Evolutionary conservation across 2,113 vertebrate genomes (phyloP).

Genomic region (Paradisaea rubra): DNA sequence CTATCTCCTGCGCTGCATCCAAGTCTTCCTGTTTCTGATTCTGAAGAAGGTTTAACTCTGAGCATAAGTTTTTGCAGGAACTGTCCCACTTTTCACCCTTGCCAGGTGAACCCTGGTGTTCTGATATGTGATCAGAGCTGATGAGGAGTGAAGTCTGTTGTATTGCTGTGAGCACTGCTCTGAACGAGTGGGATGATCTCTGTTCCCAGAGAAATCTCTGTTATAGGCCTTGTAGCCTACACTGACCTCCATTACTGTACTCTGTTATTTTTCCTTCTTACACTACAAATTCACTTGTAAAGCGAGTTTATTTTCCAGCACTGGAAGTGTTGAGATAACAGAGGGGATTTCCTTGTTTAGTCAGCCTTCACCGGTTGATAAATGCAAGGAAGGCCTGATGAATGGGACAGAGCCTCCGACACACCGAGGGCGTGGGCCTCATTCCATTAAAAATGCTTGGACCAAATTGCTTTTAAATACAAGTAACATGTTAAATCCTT

Average conservation of each 20-base stretch:
- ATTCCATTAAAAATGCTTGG: not conserved
- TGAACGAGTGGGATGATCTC: not conserved
- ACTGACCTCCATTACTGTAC: not conserved
- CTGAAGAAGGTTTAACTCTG: not conserved
- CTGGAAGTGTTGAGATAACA: slow-evolving; percentile 38
- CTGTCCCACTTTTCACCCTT: not conserved
- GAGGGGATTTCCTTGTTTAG: slow-evolving; percentile 52
- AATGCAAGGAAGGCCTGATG: not conserved
- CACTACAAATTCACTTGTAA: not conserved
- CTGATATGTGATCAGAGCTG: not conserved
- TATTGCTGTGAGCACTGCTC: not conserved
- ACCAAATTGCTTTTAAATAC: not conserved
- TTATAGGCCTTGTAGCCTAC: not conserved
- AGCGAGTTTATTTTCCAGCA: slow-evolving; percentile 22
- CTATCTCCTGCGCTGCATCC: not conserved
- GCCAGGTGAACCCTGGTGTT: not conserved
- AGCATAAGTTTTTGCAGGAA: not conserved
- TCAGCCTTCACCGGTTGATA: slow-evolving; percentile 3
- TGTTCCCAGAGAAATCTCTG: not conserved
- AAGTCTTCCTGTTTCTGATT: not conserved
- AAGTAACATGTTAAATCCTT: not conserved
- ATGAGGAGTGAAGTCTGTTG: not conserved
- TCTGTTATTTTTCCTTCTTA: not conserved
- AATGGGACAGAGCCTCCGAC: not conserved
- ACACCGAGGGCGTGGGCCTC: not conserved